These are phyloP conservation scores for Cygnus olor DNA, from an alignment of 2,797 vertebrate species.

Conservation along the genomic window DNA sequence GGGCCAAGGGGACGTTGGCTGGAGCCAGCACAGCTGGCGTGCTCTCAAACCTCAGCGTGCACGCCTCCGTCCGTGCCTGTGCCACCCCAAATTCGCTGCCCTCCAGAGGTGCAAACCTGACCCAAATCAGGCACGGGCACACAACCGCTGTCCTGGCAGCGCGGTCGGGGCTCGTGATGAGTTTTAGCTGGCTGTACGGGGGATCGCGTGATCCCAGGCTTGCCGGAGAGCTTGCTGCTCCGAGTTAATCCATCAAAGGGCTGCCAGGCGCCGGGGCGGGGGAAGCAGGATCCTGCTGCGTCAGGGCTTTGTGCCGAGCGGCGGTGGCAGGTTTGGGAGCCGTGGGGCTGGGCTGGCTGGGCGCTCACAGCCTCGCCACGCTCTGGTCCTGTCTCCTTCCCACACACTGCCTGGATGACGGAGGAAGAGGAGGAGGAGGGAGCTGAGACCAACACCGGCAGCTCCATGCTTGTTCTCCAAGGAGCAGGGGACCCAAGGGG, in stretches of 20 bases:
- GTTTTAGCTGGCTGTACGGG: background rate
- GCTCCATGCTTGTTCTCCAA: no score
- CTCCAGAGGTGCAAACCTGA: background rate
- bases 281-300: background rate
- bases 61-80: background rate
- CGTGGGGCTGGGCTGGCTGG: background rate
- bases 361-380: background rate
- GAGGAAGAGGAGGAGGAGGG: no score
- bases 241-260: background rate
- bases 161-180: accelerated
- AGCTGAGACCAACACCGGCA: background rate
- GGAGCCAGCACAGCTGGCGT: background rate
- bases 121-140: background rate
- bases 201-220: accelerated
- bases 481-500: background rate
- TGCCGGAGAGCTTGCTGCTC: background rate
- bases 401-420: no score
- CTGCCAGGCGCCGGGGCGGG: accelerated
- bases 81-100: background rate
- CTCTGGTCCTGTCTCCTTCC: background rate
- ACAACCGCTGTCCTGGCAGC: background rate
- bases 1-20: background rate
- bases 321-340: background rate
- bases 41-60: background rate
- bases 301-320: background rate